Base-by-base conservation (phyloP, 1,140 invertebrate genomes). In the Bombus affinis region DNA sequence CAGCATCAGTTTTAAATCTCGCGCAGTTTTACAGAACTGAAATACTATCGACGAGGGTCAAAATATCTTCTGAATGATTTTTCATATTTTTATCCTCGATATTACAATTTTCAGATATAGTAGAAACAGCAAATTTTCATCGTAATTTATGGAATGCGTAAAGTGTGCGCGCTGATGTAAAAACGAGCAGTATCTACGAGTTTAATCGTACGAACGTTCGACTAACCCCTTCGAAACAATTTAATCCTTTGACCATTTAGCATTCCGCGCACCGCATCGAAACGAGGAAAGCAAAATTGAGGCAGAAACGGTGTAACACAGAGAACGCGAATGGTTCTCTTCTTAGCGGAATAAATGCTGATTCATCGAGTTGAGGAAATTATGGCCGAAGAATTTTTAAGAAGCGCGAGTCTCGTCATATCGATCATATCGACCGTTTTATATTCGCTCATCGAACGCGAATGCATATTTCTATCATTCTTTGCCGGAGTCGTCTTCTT, bases 381-480 rank as follows among this genome's bases (percentile, higher is more conserved):
- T 73, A 82, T 44, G 53, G 13, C 37, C 13, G 72, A 74, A 12
- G 13, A 18, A 39, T 32, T 82, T 65, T 75, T 37, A 47, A 39
- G 44, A 65, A 47, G 25, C 72, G 12, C 2, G 6, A 5, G 10
- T 35, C 39, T 37, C 32, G 32, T 32, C 71, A 6, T 10, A 13
- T 42, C 32, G 57, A 13, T 66, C 25, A n/a, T 53, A 39, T 62
- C 53, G 62, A 68, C 2, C 74, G 47, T 59, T 84, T 78, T 59
- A 35, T 44, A 71, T 79, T 84, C 82, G 53, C 9, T 66, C 81
- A 25, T 75, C 81, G 59, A 82, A 82, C 53, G n/a, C 53, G 25
- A 77, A 25, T 22, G 37, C 47, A 15, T 59, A 83, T 68, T 59
- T 78, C 65, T 37, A 57, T 59, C 47, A 28, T 79, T 83, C 22